phyloP scores from a whole-genome alignment of 1,140 invertebrate genomes.

The Drosophila varians region DNA sequence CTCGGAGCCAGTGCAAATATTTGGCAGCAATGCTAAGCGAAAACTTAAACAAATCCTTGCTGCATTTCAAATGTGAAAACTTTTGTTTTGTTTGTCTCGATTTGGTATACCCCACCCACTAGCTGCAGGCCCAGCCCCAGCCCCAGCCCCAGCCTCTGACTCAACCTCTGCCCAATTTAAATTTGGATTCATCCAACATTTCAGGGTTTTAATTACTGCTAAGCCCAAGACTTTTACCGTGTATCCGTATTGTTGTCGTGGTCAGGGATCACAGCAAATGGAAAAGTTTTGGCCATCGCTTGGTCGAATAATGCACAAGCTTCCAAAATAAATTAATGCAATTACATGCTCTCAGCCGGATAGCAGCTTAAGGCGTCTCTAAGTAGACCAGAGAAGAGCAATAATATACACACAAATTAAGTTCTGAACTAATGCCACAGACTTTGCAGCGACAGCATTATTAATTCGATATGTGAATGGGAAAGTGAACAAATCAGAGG shows the following conservation, averaged over 20 bases:
- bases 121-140: no score
- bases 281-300: conserved; percentile 55
- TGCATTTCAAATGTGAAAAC: conserved; percentile 75
- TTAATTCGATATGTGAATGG: conserved; percentile 47
- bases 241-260: conserved; percentile 37
- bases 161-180: not conserved
- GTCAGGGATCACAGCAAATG: conserved; percentile 34
- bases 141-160: no score
- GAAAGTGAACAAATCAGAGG: conserved; percentile 26
- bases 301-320: conserved; percentile 48
- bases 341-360: conserved; percentile 43
- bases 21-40: conserved; percentile 62
- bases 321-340: conserved; percentile 67
- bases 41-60: conserved; percentile 72
- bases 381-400: conserved; percentile 2
- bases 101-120: not conserved
- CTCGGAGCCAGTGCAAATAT: conserved; percentile 62
- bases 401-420: conserved; percentile 50
- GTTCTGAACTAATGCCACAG: conserved; percentile 44
- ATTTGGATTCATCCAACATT: conserved; percentile 44
- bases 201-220: conserved; percentile 55
- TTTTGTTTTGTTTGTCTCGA: conserved; percentile 29
- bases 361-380: conserved; percentile 16
- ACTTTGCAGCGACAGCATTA: conserved; percentile 63
- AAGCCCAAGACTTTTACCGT: conserved; percentile 34